A percentile compares a stretch with the other conserved stretches of the same genome.
Conservation (phyloP, 2,888 invertebrate species). For the Perizoma flavofasciatum region DNA sequence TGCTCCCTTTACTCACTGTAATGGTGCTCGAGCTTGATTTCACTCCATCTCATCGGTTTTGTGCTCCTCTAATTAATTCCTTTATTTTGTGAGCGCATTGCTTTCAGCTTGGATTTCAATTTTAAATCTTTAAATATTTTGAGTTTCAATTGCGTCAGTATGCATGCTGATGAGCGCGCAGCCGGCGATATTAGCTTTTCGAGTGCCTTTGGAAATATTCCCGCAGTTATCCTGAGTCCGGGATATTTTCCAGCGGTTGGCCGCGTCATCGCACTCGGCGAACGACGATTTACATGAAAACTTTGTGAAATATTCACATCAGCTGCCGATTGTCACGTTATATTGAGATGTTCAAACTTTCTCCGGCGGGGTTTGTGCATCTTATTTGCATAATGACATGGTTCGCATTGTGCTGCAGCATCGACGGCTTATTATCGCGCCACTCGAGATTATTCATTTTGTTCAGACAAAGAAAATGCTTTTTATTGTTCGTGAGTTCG, state of each 20-base stretch:
- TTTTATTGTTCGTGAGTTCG: conserved; percentile 42
- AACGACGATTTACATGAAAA: conserved; percentile 75
- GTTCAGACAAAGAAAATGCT: conserved; percentile 46
- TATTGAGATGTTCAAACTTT: conserved; percentile 79
- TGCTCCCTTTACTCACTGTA: conserved; percentile 68
- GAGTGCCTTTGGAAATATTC: conserved; percentile 61
- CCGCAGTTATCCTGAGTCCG: conserved; percentile 51
- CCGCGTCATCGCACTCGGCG: conserved; percentile 53
- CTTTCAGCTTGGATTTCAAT: conserved; percentile 56
- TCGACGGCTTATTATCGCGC: conserved; percentile 57
- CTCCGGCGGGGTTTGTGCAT: conserved; percentile 67
- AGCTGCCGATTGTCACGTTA: conserved; percentile 76
- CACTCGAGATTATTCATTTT: conserved; percentile 55
- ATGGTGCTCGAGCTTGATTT: conserved; percentile 69
- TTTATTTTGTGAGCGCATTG: conserved; percentile 51
- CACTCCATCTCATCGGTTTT: conserved; percentile 65
- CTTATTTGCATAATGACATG: conserved; percentile 74
- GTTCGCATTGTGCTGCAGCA: conserved; percentile 61
- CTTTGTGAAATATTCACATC: conserved; percentile 78
- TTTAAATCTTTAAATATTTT: conserved; percentile 61
- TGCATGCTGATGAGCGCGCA: conserved; percentile 70
- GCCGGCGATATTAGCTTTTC: conserved; percentile 66
- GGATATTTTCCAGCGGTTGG: conserved; percentile 61
- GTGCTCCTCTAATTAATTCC: conserved; percentile 68
- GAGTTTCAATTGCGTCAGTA: conserved; percentile 60